Conservation (phyloP, 2,888 invertebrate species). For the Caenorhabditis becei region DNA sequence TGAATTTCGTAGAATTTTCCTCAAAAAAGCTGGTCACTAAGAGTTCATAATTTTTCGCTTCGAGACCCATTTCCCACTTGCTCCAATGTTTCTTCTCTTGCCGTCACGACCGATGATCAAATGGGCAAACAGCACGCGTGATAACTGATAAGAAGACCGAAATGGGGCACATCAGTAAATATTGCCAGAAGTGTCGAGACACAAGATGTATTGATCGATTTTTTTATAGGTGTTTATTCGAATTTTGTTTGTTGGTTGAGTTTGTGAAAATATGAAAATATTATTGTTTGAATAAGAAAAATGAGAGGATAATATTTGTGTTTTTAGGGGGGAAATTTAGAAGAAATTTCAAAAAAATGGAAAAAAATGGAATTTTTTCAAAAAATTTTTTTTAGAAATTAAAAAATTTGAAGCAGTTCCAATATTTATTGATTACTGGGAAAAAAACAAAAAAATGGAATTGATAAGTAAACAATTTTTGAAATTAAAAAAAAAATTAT, state of each 20-base stretch:
- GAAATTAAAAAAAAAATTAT: not conserved
- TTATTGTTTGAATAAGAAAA: not conserved
- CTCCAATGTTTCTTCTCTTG: too few relatives aligned
- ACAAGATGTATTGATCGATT: not conserved
- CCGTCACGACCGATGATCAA: not conserved
- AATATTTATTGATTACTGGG: too few relatives aligned
- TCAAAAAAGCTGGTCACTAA: too few relatives aligned
- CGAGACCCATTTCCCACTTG: too few relatives aligned
- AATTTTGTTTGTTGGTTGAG: not conserved
- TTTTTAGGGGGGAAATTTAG: not conserved
- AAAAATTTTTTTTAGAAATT: too few relatives aligned
- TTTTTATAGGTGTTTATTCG: not conserved
- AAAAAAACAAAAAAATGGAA: not conserved
- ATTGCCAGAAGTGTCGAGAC: not conserved
- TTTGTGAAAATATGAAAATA: not conserved
- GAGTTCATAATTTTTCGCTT: too few relatives aligned
- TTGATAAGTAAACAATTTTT: not conserved
- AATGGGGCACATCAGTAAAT: not conserved
- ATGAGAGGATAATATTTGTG: not conserved
- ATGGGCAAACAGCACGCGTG: constrained; percentile 31
- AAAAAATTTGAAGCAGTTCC: too few relatives aligned
- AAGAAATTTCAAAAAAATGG: not conserved
- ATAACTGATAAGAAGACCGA: constrained; percentile 36
- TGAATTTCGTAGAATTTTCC: too few relatives aligned
- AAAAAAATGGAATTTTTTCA: not conserved